These are phyloP conservation scores for Drosophila anceps DNA, from an alignment of 2,888 invertebrate species.

Conservation along the genomic window DNA sequence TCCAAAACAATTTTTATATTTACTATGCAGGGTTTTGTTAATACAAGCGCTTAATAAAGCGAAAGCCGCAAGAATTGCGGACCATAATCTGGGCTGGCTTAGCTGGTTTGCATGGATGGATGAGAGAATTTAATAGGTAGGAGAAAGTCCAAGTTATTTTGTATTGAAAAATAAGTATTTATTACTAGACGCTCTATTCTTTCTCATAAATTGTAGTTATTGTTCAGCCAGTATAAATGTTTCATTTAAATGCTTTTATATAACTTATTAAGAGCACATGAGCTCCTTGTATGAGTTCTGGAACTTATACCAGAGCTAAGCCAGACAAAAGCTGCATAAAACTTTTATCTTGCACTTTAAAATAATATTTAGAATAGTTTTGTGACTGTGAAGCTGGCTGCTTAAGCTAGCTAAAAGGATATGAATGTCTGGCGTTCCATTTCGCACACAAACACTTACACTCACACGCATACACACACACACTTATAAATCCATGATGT, in stretches of 20 bases:
- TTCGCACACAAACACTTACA: constrained; percentile 7
- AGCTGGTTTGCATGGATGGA: not conserved
- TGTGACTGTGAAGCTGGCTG: constrained; percentile 7
- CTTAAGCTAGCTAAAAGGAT: constrained; percentile 19
- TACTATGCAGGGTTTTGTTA: constrained; percentile 13
- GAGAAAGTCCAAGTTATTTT: not conserved
- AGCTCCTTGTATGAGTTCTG: not conserved
- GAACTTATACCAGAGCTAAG: not conserved
- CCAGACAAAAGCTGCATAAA: constrained; percentile 5
- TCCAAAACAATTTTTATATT: not conserved
- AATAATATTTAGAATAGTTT: constrained; percentile 8
- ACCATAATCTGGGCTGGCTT: not conserved
- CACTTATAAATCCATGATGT: constrained; percentile 1
- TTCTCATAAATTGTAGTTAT: not conserved
- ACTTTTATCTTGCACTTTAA: constrained; percentile 20
- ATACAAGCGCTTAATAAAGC: constrained; percentile 32
- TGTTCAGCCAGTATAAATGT: not conserved
- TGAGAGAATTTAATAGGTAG: not conserved
- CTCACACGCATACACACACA: constrained; percentile 10
- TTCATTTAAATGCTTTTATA: not conserved
- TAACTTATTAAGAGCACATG: constrained; percentile 1
- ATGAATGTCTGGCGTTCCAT: constrained; percentile 13
- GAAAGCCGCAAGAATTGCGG: constrained; percentile 1
- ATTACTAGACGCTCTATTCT: not conserved
- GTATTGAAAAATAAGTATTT: not conserved